Percentiles rank a stretch among this genome's conserved stretches.
Conservation (phyloP, 2,797 vertebrate genomes). For the Rhabdomys pumilio region DNA sequence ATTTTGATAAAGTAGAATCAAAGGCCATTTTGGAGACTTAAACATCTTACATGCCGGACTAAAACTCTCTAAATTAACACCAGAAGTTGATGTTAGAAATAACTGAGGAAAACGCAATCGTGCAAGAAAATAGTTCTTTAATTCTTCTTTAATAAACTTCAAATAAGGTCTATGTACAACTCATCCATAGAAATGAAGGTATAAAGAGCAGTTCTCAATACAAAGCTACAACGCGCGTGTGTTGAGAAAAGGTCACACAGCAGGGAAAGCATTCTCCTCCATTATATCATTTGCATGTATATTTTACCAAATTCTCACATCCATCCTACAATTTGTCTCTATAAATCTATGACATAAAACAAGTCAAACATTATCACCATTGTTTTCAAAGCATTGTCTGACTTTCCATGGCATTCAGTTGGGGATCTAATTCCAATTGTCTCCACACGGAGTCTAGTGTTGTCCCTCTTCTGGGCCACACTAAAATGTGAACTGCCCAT, state of each 20-base stretch:
- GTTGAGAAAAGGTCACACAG: not conserved
- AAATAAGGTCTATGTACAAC: not conserved
- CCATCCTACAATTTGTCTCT: conserved; percentile 20
- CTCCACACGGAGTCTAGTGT: not conserved
- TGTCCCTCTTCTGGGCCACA: not conserved
- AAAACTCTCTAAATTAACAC: conserved; percentile 48
- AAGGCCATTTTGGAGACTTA: not conserved
- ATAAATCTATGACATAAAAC: conserved; percentile 3
- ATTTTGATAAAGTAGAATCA: not conserved
- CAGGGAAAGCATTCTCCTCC: not conserved
- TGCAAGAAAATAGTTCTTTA: not conserved
- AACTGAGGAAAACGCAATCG: not conserved
- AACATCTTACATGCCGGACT: not conserved
- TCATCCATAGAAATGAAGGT: conserved; percentile 36
- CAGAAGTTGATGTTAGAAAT: conserved; percentile 48
- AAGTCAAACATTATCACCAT: conserved; percentile 37
- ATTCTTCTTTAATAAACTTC: conserved; percentile 12
- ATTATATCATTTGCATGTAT: not conserved
- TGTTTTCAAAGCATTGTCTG: conserved; percentile 43
- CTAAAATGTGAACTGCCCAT: not conserved
- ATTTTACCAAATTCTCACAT: not conserved
- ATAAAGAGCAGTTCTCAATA: not conserved
- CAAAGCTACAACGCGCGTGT: not conserved
- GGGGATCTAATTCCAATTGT: conserved; percentile 10
- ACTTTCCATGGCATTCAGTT: not conserved